Conservation (phyloP, 2,888 invertebrate genomes). For the Dione vanillae region DNA sequence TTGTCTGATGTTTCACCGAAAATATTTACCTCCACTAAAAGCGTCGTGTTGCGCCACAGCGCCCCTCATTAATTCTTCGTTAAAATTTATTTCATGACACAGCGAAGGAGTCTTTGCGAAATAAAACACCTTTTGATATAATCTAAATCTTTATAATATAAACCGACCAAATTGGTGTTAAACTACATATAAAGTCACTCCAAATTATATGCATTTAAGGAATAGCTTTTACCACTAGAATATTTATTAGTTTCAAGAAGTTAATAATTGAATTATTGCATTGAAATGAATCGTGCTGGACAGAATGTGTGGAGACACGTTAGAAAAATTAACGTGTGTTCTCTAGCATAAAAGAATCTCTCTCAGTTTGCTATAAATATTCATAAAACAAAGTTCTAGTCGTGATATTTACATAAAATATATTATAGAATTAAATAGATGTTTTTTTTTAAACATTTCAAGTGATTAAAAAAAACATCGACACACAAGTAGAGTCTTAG, state of each 20-base stretch:
- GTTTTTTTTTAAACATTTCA: not conserved
- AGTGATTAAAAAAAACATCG: too few relatives aligned
- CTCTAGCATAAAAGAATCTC: not conserved
- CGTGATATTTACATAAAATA: not conserved
- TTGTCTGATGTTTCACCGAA: constrained; percentile 50
- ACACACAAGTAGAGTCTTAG: too few relatives aligned
- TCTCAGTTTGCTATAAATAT: not conserved
- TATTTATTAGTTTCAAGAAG: too few relatives aligned
- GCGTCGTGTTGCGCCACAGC: constrained; percentile 52
- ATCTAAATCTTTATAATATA: constrained; percentile 43
- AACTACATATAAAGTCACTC: not conserved
- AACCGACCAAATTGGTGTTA: constrained; percentile 1
- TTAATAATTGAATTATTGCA: too few relatives aligned
- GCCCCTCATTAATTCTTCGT: constrained; percentile 68
- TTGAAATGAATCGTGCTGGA: too few relatives aligned
- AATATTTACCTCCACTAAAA: constrained; percentile 51
- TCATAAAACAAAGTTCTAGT: not conserved
- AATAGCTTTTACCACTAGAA: too few relatives aligned
- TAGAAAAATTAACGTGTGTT: not conserved
- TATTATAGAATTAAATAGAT: not conserved
- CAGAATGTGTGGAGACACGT: not conserved
- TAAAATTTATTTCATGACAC: constrained; percentile 60
- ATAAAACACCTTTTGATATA: constrained; percentile 47
- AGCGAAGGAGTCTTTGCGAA: constrained; percentile 42
- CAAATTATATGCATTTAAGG: not conserved